These are phyloP conservation scores for Acronicta alni DNA, from an alignment of 2,888 invertebrate species.

Conservation along the genomic window DNA sequence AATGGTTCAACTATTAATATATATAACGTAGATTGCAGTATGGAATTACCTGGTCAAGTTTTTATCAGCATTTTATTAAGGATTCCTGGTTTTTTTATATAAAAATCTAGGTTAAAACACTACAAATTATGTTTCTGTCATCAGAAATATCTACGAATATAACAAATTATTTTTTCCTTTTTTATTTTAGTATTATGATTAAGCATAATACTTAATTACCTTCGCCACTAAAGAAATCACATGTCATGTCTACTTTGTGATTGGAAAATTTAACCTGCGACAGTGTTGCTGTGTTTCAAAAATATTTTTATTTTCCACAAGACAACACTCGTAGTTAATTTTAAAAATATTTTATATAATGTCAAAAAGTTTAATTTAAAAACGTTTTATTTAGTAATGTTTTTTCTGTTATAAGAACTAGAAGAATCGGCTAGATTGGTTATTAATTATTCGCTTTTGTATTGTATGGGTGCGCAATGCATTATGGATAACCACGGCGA, in stretches of 20 bases:
- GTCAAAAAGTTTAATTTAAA: constrained; percentile 35
- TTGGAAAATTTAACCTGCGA: constrained; percentile 34
- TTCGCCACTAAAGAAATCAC: constrained; percentile 32
- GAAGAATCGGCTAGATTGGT: constrained; percentile 48
- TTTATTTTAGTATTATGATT: constrained; percentile 30
- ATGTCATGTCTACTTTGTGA: constrained; percentile 24
- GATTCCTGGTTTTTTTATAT: too few relatives aligned
- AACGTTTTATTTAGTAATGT: constrained; percentile 30
- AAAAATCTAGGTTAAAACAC: background rate
- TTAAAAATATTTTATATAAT: constrained; percentile 8
- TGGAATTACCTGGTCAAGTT: too few relatives aligned
- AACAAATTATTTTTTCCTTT: constrained; percentile 8
- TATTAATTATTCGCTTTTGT: constrained; percentile 12
- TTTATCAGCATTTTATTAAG: too few relatives aligned
- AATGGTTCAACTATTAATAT: too few relatives aligned
- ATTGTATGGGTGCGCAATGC: background rate
- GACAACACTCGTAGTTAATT: constrained; percentile 16
- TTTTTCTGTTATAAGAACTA: constrained; percentile 33
- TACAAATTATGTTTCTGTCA: background rate
- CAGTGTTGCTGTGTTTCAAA: constrained; percentile 40
- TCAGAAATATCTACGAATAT: constrained; percentile 21
- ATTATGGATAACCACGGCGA: background rate
- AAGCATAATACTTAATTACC: constrained; percentile 39
- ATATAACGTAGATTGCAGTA: too few relatives aligned
- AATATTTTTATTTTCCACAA: background rate